Evolutionary conservation across 2,888 invertebrate genomes (phyloP), one percentile per base, ranked within the genome.

Genomic region (Norana najaformis): DNA sequence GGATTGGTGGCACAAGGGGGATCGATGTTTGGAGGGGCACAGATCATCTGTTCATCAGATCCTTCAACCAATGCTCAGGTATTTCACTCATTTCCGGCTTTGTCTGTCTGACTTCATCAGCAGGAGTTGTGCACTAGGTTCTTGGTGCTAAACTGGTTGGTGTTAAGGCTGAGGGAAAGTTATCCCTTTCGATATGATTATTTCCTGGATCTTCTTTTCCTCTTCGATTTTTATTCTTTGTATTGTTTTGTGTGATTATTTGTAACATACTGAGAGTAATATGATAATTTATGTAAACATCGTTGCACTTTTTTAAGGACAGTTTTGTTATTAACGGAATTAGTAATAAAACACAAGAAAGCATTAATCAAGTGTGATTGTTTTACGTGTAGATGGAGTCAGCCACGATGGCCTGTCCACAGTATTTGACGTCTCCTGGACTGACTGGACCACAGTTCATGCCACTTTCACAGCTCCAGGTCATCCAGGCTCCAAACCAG

Each of bases 401-500:
- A 34, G 53, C 88, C 23, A 35, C 89, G 34, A 89, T 90, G 90
- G 83, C 88, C 5, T 90, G 90, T 36, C 90, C 36, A 37, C 90
- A 90, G 89, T 85, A 53, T 36, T 18, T 83, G 53, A 83, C 89
- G 13, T 38, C 90, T 47, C 34, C 90, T 88, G 39, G 39, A 41
- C 89, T 36, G 89, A 47, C 38, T 41, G 89, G 83, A 83, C 41
- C 36, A 11, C 90, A 88, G 83, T 88, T 47, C 36, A 83, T 69
- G 82, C 90, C 36, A 35, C 30, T 89, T 36, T 89, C 88, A 23
- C 91, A 91, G 88, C 36, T 90, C 83, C 91, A 90, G 37, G 88
- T 91, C 47, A 89, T 90, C 18, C 91, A 91, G 83, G 82, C 90
- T 18, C 90, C 90, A 3, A 90, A 90, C 69, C 90, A 90, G 85